Evolutionary conservation across 2,113 vertebrate genomes (phyloP).

Genomic region (Tauraco erythrolophus): DNA sequence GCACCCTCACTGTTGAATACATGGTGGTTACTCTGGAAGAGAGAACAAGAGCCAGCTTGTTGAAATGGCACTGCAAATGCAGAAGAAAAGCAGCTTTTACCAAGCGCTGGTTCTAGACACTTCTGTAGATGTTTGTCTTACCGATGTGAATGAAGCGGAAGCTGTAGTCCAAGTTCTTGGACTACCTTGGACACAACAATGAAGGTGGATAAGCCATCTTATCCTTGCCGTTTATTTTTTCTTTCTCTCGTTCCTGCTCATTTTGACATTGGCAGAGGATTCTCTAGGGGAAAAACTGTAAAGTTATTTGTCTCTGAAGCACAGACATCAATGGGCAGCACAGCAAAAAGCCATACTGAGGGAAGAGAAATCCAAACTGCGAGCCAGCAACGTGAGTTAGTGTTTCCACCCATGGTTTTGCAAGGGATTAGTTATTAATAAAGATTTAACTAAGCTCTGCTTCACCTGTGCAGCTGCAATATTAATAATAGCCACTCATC

Average conservation of each 20-base stretch:
- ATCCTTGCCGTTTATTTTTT: neutral
- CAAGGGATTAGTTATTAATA: conserved; percentile 2
- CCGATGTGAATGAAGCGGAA: neutral
- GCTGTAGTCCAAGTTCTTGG: neutral
- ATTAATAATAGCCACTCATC: neutral
- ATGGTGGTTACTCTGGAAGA: neutral
- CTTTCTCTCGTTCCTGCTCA: neutral
- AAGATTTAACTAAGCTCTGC: neutral
- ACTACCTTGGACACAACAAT: neutral
- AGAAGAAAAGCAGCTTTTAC: conserved; percentile 37
- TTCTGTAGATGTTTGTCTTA: neutral
- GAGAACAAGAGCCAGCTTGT: neutral
- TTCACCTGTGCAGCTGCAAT: neutral
- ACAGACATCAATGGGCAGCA: neutral
- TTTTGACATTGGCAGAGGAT: neutral
- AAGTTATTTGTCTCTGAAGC: neutral
- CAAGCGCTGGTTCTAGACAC: neutral
- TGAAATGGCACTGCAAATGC: neutral
- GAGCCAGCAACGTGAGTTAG: neutral
- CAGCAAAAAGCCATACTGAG: neutral
- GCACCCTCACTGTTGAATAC: neutral
- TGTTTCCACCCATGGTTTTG: neutral
- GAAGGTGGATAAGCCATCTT: neutral
- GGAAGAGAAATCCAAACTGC: neutral
- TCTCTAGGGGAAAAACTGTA: neutral